Evolutionary conservation across 2,797 vertebrate genomes (phyloP), one percentile per base, ranked within the genome.

Genomic region (Centropyge bicolor): DNA sequence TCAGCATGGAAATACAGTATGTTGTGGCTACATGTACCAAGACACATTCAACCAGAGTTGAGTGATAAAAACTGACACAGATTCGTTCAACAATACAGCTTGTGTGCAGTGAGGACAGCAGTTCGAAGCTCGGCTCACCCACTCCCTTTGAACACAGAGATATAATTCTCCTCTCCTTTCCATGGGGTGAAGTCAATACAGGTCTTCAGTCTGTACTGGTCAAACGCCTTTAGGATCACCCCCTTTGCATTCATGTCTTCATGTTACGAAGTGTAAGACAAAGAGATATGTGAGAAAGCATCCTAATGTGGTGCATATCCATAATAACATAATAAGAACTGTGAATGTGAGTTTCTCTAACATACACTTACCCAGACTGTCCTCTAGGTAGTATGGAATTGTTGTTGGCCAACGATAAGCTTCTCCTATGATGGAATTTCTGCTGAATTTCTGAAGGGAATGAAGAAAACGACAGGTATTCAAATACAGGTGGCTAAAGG

Each of bases 131-230:
- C 0, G 6, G 62, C 96, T 95, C 93, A 98, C 97, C 97, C 97
- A 6, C 67, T 96, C 74, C 95, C 97, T 90, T 97, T 97, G 86
- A 94, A 95, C 31, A 97, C 97, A 52, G 93, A 95, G 87, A 99
- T 96, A 63, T 97, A 98, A 92, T 98, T 96, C 67, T 92, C 1
- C 90, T 98, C 97, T 78, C 95, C 96, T 52, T 82, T 78, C 97
- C 97, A 97, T 0, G 96, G 96, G 71, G 95, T 96, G 90, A 98
- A 98, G 93, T 98, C 95, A 49, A 99, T 97, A 85, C 98, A 99
- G 1, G 96, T 96, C 94, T 98, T 99, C 59, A 98, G 93, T 74
- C 97, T 95, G 90, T 97, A 98, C 73, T 94, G 96, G 77, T 99
- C 97, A 83, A 99, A 97, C 0, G 96, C 96, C 80, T 96, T 95